A percentile compares a stretch with the other conserved stretches of the same genome.
Evolutionary conservation across 2,797 vertebrate genomes (phyloP).

Genomic region (Knipowitschia caucasica): DNA sequence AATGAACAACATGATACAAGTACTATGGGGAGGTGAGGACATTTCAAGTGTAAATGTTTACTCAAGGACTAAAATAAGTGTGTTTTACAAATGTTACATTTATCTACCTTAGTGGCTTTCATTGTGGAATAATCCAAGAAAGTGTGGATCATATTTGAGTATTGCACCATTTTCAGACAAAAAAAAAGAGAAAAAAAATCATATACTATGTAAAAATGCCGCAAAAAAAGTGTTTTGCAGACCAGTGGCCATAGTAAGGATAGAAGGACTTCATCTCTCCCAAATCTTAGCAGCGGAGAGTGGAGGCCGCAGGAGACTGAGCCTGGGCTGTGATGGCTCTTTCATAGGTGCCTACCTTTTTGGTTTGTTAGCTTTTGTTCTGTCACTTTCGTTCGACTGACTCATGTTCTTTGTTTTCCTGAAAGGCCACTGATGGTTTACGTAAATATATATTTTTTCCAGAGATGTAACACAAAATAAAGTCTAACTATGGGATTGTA

Average conservation of each 20-base stretch:
- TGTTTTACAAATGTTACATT: slow-evolving; percentile 88
- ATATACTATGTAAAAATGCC: slow-evolving; percentile 67
- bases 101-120: slow-evolving; percentile 98
- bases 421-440: slow-evolving; percentile 90
- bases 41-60: slow-evolving; percentile 99
- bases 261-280: slow-evolving; percentile 80
- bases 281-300: slow-evolving; percentile 64
- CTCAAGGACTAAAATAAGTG: slow-evolving; percentile 96
- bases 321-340: slow-evolving; percentile 70
- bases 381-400: slow-evolving; percentile 39
- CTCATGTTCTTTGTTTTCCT: slow-evolving; percentile 53
- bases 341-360: slow-evolving; percentile 81
- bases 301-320: slow-evolving; percentile 65
- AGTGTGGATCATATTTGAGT: slow-evolving; percentile 87
- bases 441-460: slow-evolving; percentile 84
- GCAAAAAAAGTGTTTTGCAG: slow-evolving; percentile 78
- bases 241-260: slow-evolving; percentile 90
- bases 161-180: slow-evolving; percentile 89
- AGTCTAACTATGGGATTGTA: slow-evolving; percentile 65
- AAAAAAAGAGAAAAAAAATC: slow-evolving; percentile 64
- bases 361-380: slow-evolving; percentile 65
- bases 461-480: slow-evolving; percentile 76
- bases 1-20: slow-evolving; percentile 76
- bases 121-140: slow-evolving; percentile 91
- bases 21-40: slow-evolving; percentile 83